phyloP scores from a whole-genome alignment of 2,888 invertebrate species.

The Lordiphosa andalusiaca region DNA sequence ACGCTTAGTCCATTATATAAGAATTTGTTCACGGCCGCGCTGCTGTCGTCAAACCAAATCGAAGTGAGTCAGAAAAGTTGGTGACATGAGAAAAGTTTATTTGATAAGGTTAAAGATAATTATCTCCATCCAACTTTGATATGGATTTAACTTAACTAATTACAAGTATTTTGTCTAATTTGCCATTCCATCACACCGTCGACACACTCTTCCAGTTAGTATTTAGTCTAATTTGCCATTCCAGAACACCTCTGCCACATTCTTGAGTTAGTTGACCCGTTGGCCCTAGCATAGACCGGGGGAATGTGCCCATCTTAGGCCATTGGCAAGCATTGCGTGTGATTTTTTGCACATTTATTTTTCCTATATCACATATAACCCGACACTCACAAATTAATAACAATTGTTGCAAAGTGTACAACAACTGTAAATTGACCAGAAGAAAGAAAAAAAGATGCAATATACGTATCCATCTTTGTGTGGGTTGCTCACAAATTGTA shows the following conservation, averaged over 20 bases:
- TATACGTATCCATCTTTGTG: conserved; percentile 39
- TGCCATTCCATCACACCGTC: neutral
- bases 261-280: conserved; percentile 9
- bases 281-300: conserved; percentile 1
- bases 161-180: neutral
- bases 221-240: too few relatives aligned
- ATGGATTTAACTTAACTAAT: neutral
- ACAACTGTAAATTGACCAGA: conserved; percentile 39
- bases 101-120: too few relatives aligned
- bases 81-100: too few relatives aligned
- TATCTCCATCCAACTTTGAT: too few relatives aligned
- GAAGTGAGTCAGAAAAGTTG: neutral
- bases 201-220: conserved; percentile 2
- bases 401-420: conserved; percentile 61
- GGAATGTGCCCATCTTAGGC: conserved; percentile 17
- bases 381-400: conserved; percentile 63
- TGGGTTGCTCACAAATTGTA: conserved; percentile 26
- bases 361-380: conserved; percentile 34
- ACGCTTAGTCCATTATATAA: conserved; percentile 20
- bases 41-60: conserved; percentile 38
- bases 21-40: conserved; percentile 33
- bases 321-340: conserved; percentile 36
- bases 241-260: neutral
- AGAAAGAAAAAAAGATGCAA: conserved; percentile 43
- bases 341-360: conserved; percentile 22